These are phyloP conservation scores for Julus scanicus DNA, from an alignment of 2,888 invertebrate species.

Conservation along the genomic window DNA sequence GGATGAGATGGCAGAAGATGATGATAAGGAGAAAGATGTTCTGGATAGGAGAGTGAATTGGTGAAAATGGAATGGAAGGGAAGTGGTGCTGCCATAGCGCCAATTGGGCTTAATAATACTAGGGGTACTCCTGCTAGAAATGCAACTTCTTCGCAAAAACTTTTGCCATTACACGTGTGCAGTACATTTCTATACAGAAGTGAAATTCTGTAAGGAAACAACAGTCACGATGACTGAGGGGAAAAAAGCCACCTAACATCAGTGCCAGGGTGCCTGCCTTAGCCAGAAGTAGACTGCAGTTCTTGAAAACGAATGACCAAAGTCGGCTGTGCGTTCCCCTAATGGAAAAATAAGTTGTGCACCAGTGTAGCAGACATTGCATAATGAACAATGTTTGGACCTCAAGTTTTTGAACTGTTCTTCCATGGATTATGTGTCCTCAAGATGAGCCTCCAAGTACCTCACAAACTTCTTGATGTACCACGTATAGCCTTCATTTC, in stretches of 20 bases:
- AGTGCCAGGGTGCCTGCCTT: slow-evolving; percentile 36
- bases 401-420: background rate
- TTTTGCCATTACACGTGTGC: slow-evolving; percentile 47
- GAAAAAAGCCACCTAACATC: slow-evolving; percentile 40
- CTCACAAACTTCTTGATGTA: background rate
- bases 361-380: background rate
- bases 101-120: slow-evolving; percentile 45
- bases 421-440: slow-evolving; percentile 6
- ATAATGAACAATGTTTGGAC: background rate
- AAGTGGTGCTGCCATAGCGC: slow-evolving; percentile 28
- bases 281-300: slow-evolving; percentile 40
- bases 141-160: slow-evolving; percentile 28
- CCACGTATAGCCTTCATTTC: background rate
- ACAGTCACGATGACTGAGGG: slow-evolving; percentile 44
- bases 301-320: slow-evolving; percentile 45
- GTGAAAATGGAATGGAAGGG: slow-evolving; percentile 14
- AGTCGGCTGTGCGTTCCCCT: slow-evolving; percentile 30
- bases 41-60: slow-evolving; percentile 41
- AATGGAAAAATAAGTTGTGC: background rate
- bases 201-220: slow-evolving; percentile 37
- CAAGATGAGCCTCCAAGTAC: background rate
- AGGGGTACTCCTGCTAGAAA: slow-evolving; percentile 40
- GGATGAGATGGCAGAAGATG: slow-evolving; percentile 45
- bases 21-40: slow-evolving; percentile 36
- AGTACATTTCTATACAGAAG: slow-evolving; percentile 43